Conservation (phyloP, 2,797 vertebrate species). For the Phyllotis vaccarum region DNA sequence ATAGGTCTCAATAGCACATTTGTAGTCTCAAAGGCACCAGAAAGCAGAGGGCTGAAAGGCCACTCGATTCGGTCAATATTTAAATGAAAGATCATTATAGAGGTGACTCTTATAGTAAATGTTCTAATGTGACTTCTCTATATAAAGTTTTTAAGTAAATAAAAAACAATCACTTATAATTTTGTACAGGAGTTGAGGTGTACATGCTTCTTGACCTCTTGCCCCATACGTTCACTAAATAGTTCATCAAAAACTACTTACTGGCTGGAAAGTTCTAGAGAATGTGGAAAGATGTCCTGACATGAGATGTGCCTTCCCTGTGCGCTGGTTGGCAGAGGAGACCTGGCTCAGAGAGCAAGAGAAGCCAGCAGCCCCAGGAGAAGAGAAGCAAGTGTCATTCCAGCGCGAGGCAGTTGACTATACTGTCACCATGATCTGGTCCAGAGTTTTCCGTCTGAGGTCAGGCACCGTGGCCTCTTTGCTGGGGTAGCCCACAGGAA, state of each 20-base stretch:
- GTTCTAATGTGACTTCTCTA: neutral
- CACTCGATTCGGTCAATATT: neutral
- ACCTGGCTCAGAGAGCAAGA: neutral
- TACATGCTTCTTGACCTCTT: fast-evolving
- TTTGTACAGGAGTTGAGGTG: neutral
- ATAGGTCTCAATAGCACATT: neutral
- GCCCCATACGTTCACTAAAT: too few species aligned
- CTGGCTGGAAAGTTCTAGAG: neutral
- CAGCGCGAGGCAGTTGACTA: constrained; percentile 58
- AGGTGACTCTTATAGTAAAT: neutral
- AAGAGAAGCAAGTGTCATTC: neutral
- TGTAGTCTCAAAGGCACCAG: neutral
- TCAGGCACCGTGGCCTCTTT: constrained; percentile 93
- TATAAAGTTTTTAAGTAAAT: neutral
- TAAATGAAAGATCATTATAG: neutral
- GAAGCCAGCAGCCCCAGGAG: neutral
- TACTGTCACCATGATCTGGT: constrained; percentile 92
- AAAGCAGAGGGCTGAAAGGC: neutral
- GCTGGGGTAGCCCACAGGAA: constrained; percentile 95
- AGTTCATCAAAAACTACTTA: neutral
- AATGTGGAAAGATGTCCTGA: neutral
- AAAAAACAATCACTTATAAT: neutral
- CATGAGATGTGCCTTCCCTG: fast-evolving
- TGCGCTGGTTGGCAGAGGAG: fast-evolving
- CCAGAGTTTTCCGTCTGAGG: constrained; percentile 91